A percentile compares a stretch with the other conserved stretches of the same genome.
Conservation (phyloP, 2,113 vertebrate genomes). For the Calidris pygmaea region DNA sequence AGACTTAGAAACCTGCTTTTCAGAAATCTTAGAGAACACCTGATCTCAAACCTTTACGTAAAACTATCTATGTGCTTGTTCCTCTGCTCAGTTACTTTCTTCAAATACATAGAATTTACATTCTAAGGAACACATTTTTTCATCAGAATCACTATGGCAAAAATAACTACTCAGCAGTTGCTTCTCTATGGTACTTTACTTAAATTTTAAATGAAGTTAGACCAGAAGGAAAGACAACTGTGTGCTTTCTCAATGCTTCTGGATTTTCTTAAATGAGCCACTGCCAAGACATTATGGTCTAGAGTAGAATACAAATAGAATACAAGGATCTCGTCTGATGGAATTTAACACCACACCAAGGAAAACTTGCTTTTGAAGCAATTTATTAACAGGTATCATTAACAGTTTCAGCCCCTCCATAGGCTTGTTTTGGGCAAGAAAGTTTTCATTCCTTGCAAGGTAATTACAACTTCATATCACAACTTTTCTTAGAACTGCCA, state of each 20-base stretch:
- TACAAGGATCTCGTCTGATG: background rate
- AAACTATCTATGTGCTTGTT: background rate
- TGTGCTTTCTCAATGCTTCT: background rate
- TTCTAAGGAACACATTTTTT: background rate
- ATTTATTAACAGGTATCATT: background rate
- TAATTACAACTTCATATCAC: background rate
- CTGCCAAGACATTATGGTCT: background rate
- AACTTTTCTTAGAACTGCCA: background rate
- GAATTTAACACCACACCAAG: background rate
- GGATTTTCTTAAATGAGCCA: background rate
- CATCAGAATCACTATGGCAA: background rate
- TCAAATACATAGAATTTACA: background rate
- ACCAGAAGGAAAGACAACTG: slow-evolving; percentile 8
- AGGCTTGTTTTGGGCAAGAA: background rate
- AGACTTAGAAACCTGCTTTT: background rate
- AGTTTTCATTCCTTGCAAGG: background rate
- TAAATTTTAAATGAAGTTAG: background rate
- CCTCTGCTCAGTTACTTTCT: background rate
- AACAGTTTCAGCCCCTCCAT: background rate
- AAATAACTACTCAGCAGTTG: background rate
- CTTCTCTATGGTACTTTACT: background rate
- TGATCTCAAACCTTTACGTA: background rate
- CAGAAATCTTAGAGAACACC: background rate
- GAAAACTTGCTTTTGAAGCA: background rate
- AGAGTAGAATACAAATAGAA: background rate